These are phyloP conservation scores for Paelopatides confundens DNA, from an alignment of 53 echinoderm and acorn worm species.

Conservation along the genomic window DNA sequence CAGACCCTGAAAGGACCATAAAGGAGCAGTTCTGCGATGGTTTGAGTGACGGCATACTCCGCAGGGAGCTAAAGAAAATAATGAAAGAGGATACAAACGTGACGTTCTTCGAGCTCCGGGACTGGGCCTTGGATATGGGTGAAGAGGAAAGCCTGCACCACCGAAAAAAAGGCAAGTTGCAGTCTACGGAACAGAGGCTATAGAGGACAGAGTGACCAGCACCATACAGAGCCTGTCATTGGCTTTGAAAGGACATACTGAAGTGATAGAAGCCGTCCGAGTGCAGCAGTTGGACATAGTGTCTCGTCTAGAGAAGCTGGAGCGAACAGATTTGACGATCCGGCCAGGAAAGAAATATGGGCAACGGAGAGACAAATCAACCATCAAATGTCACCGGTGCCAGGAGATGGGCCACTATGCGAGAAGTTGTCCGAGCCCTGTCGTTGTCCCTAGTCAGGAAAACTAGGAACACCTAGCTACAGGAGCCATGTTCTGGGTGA, in stretches of 20 bases:
- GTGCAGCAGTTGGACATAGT: no score
- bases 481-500: slow-evolving; percentile 42
- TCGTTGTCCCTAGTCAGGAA: not conserved
- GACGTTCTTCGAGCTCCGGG: slow-evolving; percentile 35
- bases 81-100: slow-evolving; percentile 12
- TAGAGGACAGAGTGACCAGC: no score
- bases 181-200: no score
- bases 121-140: slow-evolving; percentile 53
- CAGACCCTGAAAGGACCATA: not conserved
- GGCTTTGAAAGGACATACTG: no score
- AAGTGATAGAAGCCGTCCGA: no score
- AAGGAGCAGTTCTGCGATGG: slow-evolving; percentile 43
- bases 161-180: no score
- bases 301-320: no score
- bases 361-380: no score
- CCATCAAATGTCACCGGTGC: no score
- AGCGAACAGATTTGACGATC: no score
- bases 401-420: slow-evolving; percentile 25
- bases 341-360: no score
- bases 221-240: no score
- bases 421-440: slow-evolving; percentile 3
- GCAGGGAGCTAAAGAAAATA: slow-evolving; percentile 21
- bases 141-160: slow-evolving; percentile 31
- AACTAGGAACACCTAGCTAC: slow-evolving; percentile 6
- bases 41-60: not conserved